These are phyloP conservation scores for Polydrusus pterygomalis DNA, from an alignment of 2,888 invertebrate genomes.

Conservation along the genomic window DNA sequence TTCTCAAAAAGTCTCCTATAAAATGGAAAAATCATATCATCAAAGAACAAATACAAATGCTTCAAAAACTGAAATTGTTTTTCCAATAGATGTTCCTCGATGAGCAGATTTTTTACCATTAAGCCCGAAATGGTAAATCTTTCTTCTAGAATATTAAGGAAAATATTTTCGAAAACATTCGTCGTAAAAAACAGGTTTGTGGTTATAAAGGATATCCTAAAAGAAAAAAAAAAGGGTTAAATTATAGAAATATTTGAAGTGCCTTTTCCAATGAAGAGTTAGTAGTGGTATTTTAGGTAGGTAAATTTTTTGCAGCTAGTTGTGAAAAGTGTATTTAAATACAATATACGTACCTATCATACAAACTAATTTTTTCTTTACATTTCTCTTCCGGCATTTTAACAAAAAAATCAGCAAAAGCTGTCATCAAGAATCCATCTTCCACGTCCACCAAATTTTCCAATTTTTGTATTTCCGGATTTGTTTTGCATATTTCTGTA, in stretches of 20 bases:
- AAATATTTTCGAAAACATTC: constrained; percentile 65
- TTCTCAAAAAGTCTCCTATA: constrained; percentile 67
- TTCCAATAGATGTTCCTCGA: constrained; percentile 66
- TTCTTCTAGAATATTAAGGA: constrained; percentile 63
- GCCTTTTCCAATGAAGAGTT: no score
- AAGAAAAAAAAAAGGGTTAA: no score
- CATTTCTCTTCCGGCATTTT: constrained; percentile 51
- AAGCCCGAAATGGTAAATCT: constrained; percentile 67
- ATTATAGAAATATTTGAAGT: no score
- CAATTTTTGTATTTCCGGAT: constrained; percentile 66
- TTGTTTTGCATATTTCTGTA: constrained; percentile 61
- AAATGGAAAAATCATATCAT: constrained; percentile 68
- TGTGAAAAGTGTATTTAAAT: no score
- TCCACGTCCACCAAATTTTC: constrained; percentile 67
- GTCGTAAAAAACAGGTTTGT: constrained; percentile 65
- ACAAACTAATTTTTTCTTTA: constrained; percentile 56
- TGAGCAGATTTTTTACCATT: constrained; percentile 67
- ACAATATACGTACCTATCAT: constrained; percentile 60
- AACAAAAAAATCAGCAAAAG: constrained; percentile 70
- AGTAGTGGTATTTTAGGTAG: no score
- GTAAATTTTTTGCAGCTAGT: no score
- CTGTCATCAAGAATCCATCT: constrained; percentile 72
- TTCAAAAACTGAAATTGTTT: constrained; percentile 67
- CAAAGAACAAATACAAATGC: constrained; percentile 68
- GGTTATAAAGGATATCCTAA: constrained; percentile 65